These are phyloP conservation scores for Tuta absoluta DNA, from an alignment of 2,888 invertebrate species.

Conservation along the genomic window DNA sequence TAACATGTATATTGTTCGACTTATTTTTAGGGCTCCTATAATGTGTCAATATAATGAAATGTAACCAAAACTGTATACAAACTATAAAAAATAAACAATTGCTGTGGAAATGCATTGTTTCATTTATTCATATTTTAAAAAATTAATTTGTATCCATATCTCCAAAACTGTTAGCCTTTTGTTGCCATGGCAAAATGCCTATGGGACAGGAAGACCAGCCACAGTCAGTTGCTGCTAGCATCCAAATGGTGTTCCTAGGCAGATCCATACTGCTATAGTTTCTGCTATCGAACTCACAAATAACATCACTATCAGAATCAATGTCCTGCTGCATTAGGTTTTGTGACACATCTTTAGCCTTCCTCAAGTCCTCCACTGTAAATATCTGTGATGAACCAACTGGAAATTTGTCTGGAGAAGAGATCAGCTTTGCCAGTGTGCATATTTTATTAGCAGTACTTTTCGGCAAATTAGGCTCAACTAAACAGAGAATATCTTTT, in stretches of 20 bases:
- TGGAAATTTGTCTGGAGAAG: constrained; percentile 53
- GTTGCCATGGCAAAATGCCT: constrained; percentile 76
- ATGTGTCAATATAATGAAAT: constrained; percentile 77
- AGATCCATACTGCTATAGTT: background rate
- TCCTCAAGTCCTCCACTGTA: constrained; percentile 68
- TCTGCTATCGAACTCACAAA: constrained; percentile 11
- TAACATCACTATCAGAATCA: constrained; percentile 25
- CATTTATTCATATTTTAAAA: constrained; percentile 31
- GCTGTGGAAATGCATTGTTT: constrained; percentile 57
- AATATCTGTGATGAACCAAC: constrained; percentile 57
- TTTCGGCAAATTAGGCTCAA: constrained; percentile 58
- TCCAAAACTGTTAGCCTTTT: constrained; percentile 34
- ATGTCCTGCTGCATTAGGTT: constrained; percentile 17
- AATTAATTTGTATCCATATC: constrained; percentile 33
- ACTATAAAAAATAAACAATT: constrained; percentile 74
- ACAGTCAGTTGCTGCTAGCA: constrained; percentile 49
- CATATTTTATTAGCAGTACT: constrained; percentile 50
- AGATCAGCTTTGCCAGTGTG: constrained; percentile 62
- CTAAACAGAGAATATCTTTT: constrained; percentile 55
- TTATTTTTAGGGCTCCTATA: constrained; percentile 74
- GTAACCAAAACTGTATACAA: constrained; percentile 81
- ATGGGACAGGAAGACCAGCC: constrained; percentile 76
- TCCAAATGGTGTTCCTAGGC: constrained; percentile 56
- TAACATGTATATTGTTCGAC: constrained; percentile 76
- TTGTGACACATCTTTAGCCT: constrained; percentile 25